Conservation (phyloP, 2,888 invertebrate genomes). For the Ennomos erosarius region DNA sequence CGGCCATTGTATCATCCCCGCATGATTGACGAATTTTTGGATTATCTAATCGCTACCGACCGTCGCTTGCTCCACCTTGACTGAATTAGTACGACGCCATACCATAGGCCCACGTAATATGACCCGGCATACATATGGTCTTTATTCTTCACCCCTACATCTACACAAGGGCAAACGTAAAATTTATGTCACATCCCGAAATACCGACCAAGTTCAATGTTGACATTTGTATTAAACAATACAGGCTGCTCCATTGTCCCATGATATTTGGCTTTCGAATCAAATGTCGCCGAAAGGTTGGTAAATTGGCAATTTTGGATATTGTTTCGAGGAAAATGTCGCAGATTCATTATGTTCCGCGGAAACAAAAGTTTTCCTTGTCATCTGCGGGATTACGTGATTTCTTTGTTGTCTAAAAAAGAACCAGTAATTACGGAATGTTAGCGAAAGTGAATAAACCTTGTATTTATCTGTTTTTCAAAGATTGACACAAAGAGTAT, state of each 20-base stretch:
- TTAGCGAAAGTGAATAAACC: not conserved
- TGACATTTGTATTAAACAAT: constrained; percentile 78
- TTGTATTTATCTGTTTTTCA: no score
- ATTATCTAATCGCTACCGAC: constrained; percentile 34
- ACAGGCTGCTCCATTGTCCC: constrained; percentile 70
- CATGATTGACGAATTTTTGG: no score
- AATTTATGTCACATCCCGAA: constrained; percentile 82
- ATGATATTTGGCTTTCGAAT: constrained; percentile 57
- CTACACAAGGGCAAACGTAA: constrained; percentile 72
- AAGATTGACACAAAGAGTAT: no score
- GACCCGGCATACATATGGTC: constrained; percentile 79
- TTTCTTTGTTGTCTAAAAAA: constrained; percentile 35
- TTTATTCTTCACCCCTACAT: constrained; percentile 68
- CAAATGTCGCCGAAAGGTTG: constrained; percentile 60
- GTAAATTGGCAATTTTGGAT: constrained; percentile 48
- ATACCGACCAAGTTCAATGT: constrained; percentile 69
- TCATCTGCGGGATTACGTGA: constrained; percentile 39
- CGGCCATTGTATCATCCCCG: no score
- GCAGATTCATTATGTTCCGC: constrained; percentile 43
- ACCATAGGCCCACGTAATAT: constrained; percentile 71
- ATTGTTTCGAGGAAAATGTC: constrained; percentile 53
- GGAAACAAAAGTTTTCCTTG: constrained; percentile 41
- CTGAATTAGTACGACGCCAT: constrained; percentile 59
- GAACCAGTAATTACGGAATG: constrained; percentile 14
- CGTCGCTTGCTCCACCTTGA: constrained; percentile 41